Base-by-base conservation (phyloP, 2,113 vertebrate genomes). In the Nothocercus julius region DNA sequence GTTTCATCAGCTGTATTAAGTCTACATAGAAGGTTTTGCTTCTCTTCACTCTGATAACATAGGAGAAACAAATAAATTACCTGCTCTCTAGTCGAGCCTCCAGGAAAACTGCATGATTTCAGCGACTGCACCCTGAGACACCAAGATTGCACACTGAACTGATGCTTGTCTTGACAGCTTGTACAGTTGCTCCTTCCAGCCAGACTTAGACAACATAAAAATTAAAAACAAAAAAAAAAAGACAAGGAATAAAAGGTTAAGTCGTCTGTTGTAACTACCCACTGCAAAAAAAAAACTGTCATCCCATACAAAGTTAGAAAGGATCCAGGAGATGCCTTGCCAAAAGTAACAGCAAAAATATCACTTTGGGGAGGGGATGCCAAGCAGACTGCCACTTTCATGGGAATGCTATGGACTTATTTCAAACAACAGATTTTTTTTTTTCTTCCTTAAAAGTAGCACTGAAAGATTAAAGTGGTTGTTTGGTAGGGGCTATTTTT, bases 151-250 rank as follows among this genome's bases (percentile, higher is more conserved):
- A 40, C 0, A 0, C 54, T 63, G 61, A 70, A 77, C 27, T 92
- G 61, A 88, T 82, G 90, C 78, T 92, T 82, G 36, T 83, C 83
- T 84, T 92, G 80, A 93, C 86, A 78, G 76, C 34, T 68, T 94
- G 86, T 74, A 67, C 34, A 42, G 77, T 72, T 51, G 47, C 61
- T 95, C 83, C 89, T 80, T 87, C 91, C 69, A 83, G 86, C 45
- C 64, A 89, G 51, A 89, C 75, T 86, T 66, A 82, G 77, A 42
- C 21, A 34, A 44, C 82, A 66, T 47, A 61, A 82, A 84, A 75
- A 66, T 51, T 49, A 61, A 90, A 90, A 32, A 54, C 16, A 13
- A 15, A 73, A 49, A 49, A 54, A 83, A 27, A 17, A 9, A 7
- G 61, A 47, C 54, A 77, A 68, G 13, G 64, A 5, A 67, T 61